Base-by-base conservation (phyloP, 2,888 invertebrate genomes). In the Digitonthophagus gazella region DNA sequence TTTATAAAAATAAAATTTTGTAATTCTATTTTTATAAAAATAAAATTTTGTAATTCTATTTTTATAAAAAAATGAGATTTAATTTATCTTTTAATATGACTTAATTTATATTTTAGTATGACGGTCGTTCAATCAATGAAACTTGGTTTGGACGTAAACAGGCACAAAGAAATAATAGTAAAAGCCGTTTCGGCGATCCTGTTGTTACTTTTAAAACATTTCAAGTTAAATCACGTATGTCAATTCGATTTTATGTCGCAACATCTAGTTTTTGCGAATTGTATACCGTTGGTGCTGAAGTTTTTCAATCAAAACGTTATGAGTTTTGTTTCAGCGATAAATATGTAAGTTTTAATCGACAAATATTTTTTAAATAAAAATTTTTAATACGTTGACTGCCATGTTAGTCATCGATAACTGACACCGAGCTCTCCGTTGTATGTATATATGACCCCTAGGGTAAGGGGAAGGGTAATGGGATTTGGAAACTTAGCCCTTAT, bases 211-310 rank as follows among this genome's bases (percentile, higher is more conserved):
- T 84, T 99, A 74, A 99, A 99, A 84, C 98, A 99, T 85, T 96
- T 98, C 79, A 98, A 98, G 84, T 81, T 93, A 58, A 99, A 98
- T 84, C 99, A 99, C 84, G 89, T 98, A 63, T 99, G 98, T 83
- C 99, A 99, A 85, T 99, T 98, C 86, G 99, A 99, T 84, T 98
- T 96, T 81, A 96, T 98, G 92, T 96, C 97, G 1, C 98, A 99
- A 83, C 98, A 99, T 85, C 86, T 99, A 75, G 97, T 99, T 6
- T 98, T 98, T 84, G 98, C 98, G 70, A 99, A 99, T 82, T 99
- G 98, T 80, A 97, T 99, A 83, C 99, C 99, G 0, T 85, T 99
- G 71, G 96, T 99, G 15, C 85, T 99, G 67, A 99, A 99, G 82
- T 99, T 99, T 85, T 95, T 99, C 82, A 99, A 99, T 84, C 98